Conservation (phyloP, 2,888 invertebrate species). For the Metallyticus violacea region DNA sequence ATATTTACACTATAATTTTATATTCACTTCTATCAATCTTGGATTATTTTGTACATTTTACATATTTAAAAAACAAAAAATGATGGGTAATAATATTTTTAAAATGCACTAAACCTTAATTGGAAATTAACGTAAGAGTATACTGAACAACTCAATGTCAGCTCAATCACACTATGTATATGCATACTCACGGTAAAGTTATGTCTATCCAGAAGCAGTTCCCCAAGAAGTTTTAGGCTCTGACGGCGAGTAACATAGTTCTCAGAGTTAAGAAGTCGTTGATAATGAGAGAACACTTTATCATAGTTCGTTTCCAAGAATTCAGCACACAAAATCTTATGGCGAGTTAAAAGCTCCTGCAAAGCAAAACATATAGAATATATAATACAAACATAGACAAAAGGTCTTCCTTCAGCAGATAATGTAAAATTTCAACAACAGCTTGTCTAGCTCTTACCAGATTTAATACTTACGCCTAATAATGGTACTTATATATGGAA, state of each 20-base stretch:
- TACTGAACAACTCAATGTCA: background rate
- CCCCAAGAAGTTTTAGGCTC: conserved; percentile 95
- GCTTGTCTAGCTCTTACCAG: too few relatives aligned
- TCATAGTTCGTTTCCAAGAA: conserved; percentile 99
- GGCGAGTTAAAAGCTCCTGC: conserved; percentile 88
- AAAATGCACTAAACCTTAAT: too few relatives aligned
- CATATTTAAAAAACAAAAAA: too few relatives aligned
- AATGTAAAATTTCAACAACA: too few relatives aligned
- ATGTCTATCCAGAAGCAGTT: conserved; percentile 95
- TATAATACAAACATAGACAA: background rate
- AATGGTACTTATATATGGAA: too few relatives aligned
- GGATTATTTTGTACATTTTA: too few relatives aligned
- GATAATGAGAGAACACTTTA: conserved; percentile 95
- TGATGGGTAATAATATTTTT: too few relatives aligned
- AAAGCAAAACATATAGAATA: conserved; percentile 39
- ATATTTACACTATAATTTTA: too few relatives aligned
- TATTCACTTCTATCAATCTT: too few relatives aligned
- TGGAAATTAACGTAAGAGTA: too few relatives aligned
- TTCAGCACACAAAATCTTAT: conserved; percentile 94
- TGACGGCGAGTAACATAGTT: conserved; percentile 99
- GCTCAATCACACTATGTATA: background rate
- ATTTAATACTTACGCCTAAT: too few relatives aligned
- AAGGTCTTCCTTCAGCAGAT: too few relatives aligned
- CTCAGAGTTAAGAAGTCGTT: conserved; percentile 95
- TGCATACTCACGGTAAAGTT: conserved; percentile 83